These are phyloP conservation scores for Listrodromus nycthemerus DNA, from an alignment of 2,888 invertebrate species.

Conservation along the genomic window DNA sequence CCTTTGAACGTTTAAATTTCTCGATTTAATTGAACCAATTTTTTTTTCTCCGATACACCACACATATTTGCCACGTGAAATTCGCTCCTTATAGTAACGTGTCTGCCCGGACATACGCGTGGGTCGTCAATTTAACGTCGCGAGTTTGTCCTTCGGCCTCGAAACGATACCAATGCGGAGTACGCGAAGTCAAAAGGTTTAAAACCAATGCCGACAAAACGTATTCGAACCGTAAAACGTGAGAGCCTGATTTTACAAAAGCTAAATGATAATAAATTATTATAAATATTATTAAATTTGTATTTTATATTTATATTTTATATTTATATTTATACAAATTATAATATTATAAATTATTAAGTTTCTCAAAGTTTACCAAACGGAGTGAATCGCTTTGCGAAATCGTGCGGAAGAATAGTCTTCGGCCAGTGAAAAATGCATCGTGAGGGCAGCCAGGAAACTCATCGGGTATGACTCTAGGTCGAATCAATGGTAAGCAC, in stretches of 20 bases:
- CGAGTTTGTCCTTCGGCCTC: constrained; percentile 57
- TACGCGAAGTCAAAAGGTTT: background rate
- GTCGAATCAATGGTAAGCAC: constrained; percentile 60
- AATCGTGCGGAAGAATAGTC: background rate
- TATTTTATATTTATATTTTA: too few species aligned
- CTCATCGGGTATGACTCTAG: constrained; percentile 43
- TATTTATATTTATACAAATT: too few species aligned
- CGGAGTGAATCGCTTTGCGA: background rate
- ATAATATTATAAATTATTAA: too few species aligned
- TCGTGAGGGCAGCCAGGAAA: constrained; percentile 24
- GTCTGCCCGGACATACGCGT: constrained; percentile 50
- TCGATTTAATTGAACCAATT: background rate
- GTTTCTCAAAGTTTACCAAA: background rate
- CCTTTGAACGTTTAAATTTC: too few species aligned
- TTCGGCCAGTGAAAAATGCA: background rate
- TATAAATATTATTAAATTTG: too few species aligned
- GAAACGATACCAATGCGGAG: constrained; percentile 44
- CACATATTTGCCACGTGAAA: background rate
- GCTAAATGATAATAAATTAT: background rate
- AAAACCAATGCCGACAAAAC: background rate
- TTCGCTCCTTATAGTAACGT: constrained; percentile 11
- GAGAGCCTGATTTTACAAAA: background rate
- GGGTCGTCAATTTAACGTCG: constrained; percentile 56
- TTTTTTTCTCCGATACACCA: background rate
- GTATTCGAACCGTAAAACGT: background rate